Evolutionary conservation across 2,113 vertebrate genomes (phyloP), one percentile per base, ranked within the genome.

Genomic region (Hystrix brachyura): DNA sequence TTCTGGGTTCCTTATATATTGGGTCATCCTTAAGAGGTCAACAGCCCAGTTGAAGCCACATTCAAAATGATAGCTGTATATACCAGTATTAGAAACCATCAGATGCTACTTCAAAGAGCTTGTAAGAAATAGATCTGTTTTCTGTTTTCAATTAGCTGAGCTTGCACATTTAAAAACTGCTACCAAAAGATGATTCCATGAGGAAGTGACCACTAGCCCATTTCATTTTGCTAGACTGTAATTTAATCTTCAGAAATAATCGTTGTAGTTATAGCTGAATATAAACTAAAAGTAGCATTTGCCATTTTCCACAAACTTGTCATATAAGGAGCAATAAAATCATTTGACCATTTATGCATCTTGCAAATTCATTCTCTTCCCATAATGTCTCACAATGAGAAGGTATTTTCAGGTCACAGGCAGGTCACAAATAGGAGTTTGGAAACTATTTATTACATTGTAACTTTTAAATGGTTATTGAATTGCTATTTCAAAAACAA

Each of bases 211-310:
- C 89, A 62, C 17, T 60, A 92, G 3, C 62, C 80, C 27, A 83
- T 97, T 97, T 97, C 59, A 93, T 98, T 98, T 98, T 85, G 74
- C 87, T 95, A 43, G 87, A 64, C 80, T 85, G 27, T 95, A 97
- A 97, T 97, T 96, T 98, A 97, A 96, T 95, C 76, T 97, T 96
- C 60, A 43, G 51, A 82, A 98, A 94, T 94, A 96, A 93, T 95
- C 96, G 25, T 94, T 92, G 96, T 96, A 95, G 80, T 83, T 91
- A 80, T 79, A 93, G 32, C 38, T 72, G 15, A 97, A 97, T 91
- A 88, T 94, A 82, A 95, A 93, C 59, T 25, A 23, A 96, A 96
- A 94, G 59, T 43, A 79, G 95, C 94, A 82, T 97, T 96, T 96
- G 17, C 21, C 60, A 65, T 97, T 98, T 80, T 83, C 89, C 55